phyloP scores from a whole-genome alignment of 2,797 vertebrate genomes.

The Silurus aristotelis region DNA sequence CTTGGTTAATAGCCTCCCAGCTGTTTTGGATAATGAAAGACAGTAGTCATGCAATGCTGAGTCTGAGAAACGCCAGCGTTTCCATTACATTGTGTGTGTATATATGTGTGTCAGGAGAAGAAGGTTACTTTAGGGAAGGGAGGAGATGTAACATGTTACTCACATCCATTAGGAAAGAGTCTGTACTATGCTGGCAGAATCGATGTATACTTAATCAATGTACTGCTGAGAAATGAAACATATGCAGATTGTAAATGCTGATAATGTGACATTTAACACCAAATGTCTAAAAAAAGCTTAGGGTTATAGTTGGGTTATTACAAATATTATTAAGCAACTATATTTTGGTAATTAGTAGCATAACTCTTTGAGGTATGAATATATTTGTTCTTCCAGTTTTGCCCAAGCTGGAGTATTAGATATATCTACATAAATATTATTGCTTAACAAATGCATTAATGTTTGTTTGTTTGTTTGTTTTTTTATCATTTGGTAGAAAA shows the following conservation, averaged over 20 bases:
- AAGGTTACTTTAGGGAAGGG: conserved; percentile 42
- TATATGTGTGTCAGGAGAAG: conserved; percentile 13
- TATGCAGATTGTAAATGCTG: background rate
- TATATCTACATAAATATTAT: background rate
- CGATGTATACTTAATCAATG: background rate
- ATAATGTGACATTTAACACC: conserved; percentile 3
- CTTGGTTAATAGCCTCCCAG: conserved; percentile 62
- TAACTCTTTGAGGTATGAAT: background rate
- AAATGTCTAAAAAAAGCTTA: background rate
- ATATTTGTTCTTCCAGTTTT: background rate
- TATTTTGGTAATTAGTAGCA: background rate
- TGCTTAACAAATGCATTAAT: background rate
- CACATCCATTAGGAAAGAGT: conserved; percentile 43
- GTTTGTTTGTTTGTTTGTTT: no score
- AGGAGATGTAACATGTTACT: conserved; percentile 20
- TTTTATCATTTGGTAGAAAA: no score
- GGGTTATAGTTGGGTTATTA: background rate
- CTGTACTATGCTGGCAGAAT: conserved; percentile 24
- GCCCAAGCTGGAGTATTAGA: no score
- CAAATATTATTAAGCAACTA: background rate
- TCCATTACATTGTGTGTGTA: conserved; percentile 45
- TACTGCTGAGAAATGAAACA: conserved; percentile 14
- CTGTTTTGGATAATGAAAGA: conserved; percentile 64
- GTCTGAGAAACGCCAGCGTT: conserved; percentile 57
- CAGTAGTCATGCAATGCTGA: conserved; percentile 59